Conservation (phyloP, 2,113 vertebrate genomes). For the Nothoprocta pentlandii region DNA sequence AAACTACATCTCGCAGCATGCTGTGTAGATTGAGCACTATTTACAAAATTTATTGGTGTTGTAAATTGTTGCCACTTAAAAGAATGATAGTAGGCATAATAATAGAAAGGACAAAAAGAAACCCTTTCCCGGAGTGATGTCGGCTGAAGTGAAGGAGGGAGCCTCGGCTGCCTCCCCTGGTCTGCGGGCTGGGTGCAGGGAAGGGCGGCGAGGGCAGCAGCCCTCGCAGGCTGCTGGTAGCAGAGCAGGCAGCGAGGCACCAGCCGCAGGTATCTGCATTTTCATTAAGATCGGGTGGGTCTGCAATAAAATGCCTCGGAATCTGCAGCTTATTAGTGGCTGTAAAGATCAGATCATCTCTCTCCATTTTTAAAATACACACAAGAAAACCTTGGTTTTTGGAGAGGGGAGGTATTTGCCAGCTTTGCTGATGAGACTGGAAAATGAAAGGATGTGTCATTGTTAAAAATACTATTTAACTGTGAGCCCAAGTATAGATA, state of each 20-base stretch:
- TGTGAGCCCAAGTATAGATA: neutral
- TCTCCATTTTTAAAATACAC: neutral
- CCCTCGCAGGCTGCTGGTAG: neutral
- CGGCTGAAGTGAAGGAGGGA: neutral
- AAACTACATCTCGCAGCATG: neutral
- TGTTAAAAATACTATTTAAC: neutral
- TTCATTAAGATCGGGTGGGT: neutral
- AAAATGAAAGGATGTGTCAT: neutral
- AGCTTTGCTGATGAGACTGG: neutral
- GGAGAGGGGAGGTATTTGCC: neutral
- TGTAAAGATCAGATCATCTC: neutral
- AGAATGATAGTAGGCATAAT: neutral
- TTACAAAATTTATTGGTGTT: neutral
- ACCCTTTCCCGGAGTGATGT: neutral
- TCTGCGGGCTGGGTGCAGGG: neutral
- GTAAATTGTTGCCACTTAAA: neutral
- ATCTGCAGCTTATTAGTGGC: neutral
- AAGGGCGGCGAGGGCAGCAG: too few species aligned
- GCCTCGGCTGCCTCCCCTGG: neutral
- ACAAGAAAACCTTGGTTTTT: neutral
- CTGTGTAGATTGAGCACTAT: neutral
- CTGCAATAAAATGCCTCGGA: neutral
- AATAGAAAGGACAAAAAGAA: neutral
- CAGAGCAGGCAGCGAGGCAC: neutral
- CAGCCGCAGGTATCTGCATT: neutral